Evolutionary conservation across 1,140 invertebrate genomes (phyloP).

Genomic region (Zaprionus davidi): DNA sequence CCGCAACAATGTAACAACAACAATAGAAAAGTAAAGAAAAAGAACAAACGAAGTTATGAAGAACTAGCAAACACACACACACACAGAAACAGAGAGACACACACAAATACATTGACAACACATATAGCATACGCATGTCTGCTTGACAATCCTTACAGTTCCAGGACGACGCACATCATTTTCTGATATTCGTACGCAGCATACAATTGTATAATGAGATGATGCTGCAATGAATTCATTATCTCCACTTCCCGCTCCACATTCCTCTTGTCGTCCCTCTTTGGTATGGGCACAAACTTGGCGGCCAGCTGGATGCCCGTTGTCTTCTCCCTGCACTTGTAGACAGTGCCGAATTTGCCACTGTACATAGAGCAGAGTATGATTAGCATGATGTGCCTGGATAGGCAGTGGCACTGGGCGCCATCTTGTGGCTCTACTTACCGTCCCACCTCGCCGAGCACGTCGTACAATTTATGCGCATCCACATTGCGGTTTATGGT

Average conservation of each 20-base stretch:
- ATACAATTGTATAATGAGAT: slow-evolving; percentile 96
- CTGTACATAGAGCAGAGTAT: slow-evolving; percentile 85
- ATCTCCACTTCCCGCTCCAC: slow-evolving; percentile 98
- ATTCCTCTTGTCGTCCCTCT: slow-evolving; percentile 94
- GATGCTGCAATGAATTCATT: slow-evolving; percentile 97
- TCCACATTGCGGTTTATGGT: slow-evolving; percentile 90
- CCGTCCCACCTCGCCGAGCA: slow-evolving; percentile 92
- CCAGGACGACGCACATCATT: slow-evolving; percentile 96
- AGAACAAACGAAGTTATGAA: slow-evolving; percentile 38
- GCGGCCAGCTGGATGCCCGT: slow-evolving; percentile 94
- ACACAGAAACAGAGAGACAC: slow-evolving; percentile 16
- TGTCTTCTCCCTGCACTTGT: slow-evolving; percentile 93
- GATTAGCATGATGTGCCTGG: slow-evolving; percentile 8
- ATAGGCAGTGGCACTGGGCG: not conserved
- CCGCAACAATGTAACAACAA: slow-evolving; percentile 67
- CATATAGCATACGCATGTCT: not conserved
- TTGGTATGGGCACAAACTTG: slow-evolving; percentile 94
- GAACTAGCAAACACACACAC: slow-evolving; percentile 31
- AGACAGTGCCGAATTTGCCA: slow-evolving; percentile 99
- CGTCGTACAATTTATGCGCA: slow-evolving; percentile 92
- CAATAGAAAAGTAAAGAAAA: slow-evolving; percentile 48
- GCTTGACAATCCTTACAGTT: slow-evolving; percentile 92
- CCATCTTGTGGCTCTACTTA: slow-evolving; percentile 77
- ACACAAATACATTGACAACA: slow-evolving; percentile 18
- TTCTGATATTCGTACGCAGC: slow-evolving; percentile 97